phyloP scores from a whole-genome alignment of 2,113 vertebrate genomes.

The Chionis minor region DNA sequence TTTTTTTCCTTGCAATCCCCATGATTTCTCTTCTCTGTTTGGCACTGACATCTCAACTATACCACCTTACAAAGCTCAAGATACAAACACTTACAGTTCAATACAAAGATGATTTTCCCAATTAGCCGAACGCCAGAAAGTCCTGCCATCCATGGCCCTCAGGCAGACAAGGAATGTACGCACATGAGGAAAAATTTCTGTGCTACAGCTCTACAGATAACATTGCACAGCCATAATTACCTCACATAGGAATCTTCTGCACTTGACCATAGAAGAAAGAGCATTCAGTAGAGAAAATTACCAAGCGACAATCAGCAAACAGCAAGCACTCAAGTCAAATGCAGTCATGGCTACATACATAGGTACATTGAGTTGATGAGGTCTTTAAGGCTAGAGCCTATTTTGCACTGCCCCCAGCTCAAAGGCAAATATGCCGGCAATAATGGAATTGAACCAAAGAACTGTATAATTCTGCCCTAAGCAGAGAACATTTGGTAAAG shows the following conservation, averaged over 20 bases:
- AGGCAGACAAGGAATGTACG: neutral
- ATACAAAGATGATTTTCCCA: neutral
- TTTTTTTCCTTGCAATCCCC: neutral
- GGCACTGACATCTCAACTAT: neutral
- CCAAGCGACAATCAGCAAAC: neutral
- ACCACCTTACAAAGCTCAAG: neutral
- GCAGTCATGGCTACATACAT: neutral
- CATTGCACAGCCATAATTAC: neutral
- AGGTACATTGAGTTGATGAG: neutral
- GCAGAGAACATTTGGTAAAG: neutral
- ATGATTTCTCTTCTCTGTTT: neutral
- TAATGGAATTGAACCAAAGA: neutral
- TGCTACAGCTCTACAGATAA: neutral
- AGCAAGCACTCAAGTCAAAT: neutral
- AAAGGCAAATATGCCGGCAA: neutral
- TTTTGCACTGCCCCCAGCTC: neutral
- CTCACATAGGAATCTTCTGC: neutral
- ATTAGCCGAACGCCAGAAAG: neutral
- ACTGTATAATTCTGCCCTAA: neutral
- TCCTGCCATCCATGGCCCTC: neutral
- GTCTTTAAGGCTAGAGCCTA: neutral
- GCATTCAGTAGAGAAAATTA: neutral
- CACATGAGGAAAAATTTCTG: neutral
- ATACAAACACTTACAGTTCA: neutral
- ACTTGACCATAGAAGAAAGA: neutral